Evolutionary conservation across 1,140 invertebrate species (phyloP).

Genomic region (Doryteuthis pealeii): DNA sequence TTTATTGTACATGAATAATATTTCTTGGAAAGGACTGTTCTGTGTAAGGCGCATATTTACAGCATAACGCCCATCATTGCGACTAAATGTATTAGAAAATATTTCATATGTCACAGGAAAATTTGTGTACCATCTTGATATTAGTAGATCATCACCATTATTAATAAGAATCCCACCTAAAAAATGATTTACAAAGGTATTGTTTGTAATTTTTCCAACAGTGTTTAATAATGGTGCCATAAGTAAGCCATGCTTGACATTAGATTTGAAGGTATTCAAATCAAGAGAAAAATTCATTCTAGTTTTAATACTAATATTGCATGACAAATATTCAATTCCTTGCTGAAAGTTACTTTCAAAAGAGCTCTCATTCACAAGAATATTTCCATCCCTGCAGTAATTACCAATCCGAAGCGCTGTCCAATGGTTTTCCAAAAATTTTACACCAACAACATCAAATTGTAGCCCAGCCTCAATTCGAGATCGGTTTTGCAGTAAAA

Average conservation of each 20-base stretch:
- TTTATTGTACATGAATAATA: constrained; percentile 87
- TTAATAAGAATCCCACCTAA: constrained; percentile 85
- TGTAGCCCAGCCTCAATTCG: constrained; percentile 41
- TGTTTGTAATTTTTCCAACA: constrained; percentile 63
- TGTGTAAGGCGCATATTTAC: constrained; percentile 84
- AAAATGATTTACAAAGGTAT: constrained; percentile 79
- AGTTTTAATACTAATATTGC: constrained; percentile 41
- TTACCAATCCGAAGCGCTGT: constrained; percentile 55
- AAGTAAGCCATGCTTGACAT: constrained; percentile 51
- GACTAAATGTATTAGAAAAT: constrained; percentile 84
- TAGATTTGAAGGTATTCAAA: constrained; percentile 52
- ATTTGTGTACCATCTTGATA: constrained; percentile 56
- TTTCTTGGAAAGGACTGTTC: constrained; percentile 76
- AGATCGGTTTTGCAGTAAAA: constrained; percentile 44
- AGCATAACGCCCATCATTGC: constrained; percentile 85
- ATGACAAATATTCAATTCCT: constrained; percentile 55
- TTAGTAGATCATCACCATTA: constrained; percentile 71
- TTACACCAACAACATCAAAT: constrained; percentile 44
- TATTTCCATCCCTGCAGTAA: constrained; percentile 48
- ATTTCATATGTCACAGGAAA: constrained; percentile 68
- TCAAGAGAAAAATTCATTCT: constrained; percentile 54
- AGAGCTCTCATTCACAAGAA: constrained; percentile 50
- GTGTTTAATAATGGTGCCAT: constrained; percentile 56
- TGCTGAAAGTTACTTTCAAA: constrained; percentile 51
- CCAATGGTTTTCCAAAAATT: constrained; percentile 50